Base-by-base conservation (phyloP, 2,888 invertebrate genomes). In the Abscondita cerata region DNA sequence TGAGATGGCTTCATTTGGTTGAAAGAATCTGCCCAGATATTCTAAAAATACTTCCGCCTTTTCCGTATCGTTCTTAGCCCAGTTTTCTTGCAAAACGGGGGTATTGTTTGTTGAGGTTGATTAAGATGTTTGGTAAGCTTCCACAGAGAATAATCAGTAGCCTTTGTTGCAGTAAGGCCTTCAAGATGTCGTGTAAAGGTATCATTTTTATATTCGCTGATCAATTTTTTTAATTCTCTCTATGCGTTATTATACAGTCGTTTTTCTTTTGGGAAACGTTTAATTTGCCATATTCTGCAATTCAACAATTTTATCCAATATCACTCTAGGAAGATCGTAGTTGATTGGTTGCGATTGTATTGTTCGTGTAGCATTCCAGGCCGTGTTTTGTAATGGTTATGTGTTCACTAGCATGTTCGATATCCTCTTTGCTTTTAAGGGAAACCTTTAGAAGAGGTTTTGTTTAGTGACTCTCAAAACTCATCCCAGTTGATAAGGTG, bases 21-120 rank as follows among this genome's bases (percentile, higher is more conserved):
- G 36, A 13, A 51, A 51, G 20, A 51, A n/a, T n/a, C n/a, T n/a
- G n/a, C 33, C 19, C 11, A 50, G 50, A 15, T 50, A 33, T 19
- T 8, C n/a, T 15, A 5, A 8, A 18, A 47, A 20, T 5, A 47
- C 12, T 19, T 46, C 46, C 15, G 16, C 19, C 46, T 8, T 8
- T 46, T n/a, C n/a, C n/a, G n/a, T n/a, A n/a, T n/a, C n/a, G n/a
- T n/a, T n/a, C n/a, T n/a, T n/a, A n/a, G n/a, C n/a, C n/a, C n/a
- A n/a, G n/a, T n/a, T n/a, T n/a, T n/a, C 19, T 48, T 48, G 12
- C n/a, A 13, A 48, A 48, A 20, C 8, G 48, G 48, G 12, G 56
- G 56, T 1, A 51, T 34, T 34, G 34, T 51, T 51, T 51, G 34
- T 16, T 51, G 51, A n/a, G 36, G 51, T 33, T 51, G 51, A n/a